These are phyloP conservation scores for Dasyornis broadbenti DNA, from an alignment of 2,113 vertebrate genomes.

Conservation along the genomic window DNA sequence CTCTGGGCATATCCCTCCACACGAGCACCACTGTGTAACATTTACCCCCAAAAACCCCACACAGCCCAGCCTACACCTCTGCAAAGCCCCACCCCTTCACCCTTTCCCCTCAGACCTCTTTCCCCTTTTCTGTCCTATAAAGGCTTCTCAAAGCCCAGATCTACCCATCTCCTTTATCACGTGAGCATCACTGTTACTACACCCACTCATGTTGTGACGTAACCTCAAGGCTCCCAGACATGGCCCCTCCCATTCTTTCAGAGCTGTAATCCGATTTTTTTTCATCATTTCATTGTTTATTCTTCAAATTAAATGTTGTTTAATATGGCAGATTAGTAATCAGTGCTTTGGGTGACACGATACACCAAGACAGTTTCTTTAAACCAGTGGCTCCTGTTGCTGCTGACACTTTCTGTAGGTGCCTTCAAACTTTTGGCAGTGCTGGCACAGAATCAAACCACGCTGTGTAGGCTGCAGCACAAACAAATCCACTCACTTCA, in stretches of 20 bases:
- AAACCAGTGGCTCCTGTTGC: neutral
- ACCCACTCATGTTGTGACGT: neutral
- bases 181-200: fast-evolving
- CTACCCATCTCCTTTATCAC: neutral
- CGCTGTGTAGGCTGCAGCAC: neutral
- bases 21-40: neutral
- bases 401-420: neutral
- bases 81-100: neutral
- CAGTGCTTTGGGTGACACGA: neutral
- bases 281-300: neutral
- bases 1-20: no score
- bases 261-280: neutral
- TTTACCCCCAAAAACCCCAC: neutral
- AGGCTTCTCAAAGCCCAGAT: neutral
- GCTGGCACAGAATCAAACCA: neutral
- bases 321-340: neutral
- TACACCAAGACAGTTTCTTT: neutral
- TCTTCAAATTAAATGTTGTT: neutral
- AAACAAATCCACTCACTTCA: neutral
- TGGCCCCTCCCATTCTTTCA: neutral
- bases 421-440: neutral
- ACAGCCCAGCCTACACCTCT: neutral
- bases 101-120: neutral
- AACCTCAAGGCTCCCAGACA: neutral
- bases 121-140: neutral